Base-by-base conservation (phyloP, 2,113 vertebrate species). In the Cynocephalus volans region DNA sequence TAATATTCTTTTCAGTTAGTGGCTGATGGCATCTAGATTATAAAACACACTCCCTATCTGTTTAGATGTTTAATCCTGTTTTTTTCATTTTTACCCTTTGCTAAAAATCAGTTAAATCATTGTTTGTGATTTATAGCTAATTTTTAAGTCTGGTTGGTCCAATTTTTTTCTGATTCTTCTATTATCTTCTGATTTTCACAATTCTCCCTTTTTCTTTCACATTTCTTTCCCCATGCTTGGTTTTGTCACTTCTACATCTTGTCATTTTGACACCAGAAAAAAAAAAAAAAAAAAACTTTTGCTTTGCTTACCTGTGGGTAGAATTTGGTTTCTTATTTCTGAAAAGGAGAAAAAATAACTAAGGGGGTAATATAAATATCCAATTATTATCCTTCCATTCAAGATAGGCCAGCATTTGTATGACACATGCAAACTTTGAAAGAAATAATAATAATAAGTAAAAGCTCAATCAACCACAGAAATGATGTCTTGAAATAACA, bases 21-120 rank as follows among this genome's bases (percentile, higher is more conserved):
- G 60, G 50, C 36, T 64, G 64, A 73, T 45, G 24, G 1, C 19
- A 45, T 33, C 14, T 14, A n/a, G 12, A 1, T 60, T 21, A 45
- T 26, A 52, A 33, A 56, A 64, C 28, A 28, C 21, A 65, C 14
- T 48, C 23, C 5, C 62, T 67, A 24, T 8, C 48, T 88, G 23
- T 36, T 76, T 28, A 69, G 26, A 28, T 31, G 21, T 4, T 18
- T 65, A 75, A 72, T 64, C 7, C 6, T 79, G 73, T 3, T 11
- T 93, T 93, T 93, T 85, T 58, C 56, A 58, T 72, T 83, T 81
- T 69, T 81, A 45, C 41, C 4, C 24, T 79, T 69, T 81, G 67
- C 6, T 73, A 48, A 56, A 82, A 65, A 48, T 45, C 24, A 73
- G 15, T 89, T 67, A 65, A 92, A 77, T 36, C 17, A 88, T 26